A percentile compares a stretch with the other conserved stretches of the same genome.
Conservation (phyloP, 2,113 vertebrate species). For the Panthera uncia region DNA sequence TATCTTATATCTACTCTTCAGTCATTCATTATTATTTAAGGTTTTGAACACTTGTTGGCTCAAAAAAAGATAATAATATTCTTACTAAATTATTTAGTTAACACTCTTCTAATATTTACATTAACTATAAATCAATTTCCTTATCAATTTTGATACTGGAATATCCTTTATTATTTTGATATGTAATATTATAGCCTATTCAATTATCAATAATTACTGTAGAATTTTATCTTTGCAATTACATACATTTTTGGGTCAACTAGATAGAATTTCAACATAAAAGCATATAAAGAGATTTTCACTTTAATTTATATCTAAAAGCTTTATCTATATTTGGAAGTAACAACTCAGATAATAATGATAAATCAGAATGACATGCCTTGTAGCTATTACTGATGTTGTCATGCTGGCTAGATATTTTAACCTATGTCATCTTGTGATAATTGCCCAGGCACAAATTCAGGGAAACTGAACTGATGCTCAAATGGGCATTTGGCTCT, state of each 20-base stretch:
- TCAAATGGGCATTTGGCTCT: slow-evolving; percentile 33
- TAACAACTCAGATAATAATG: slow-evolving; percentile 15
- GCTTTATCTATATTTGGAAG: slow-evolving; percentile 22
- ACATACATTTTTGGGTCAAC: neutral
- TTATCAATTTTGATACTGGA: neutral
- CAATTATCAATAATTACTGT: slow-evolving; percentile 5
- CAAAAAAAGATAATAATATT: neutral
- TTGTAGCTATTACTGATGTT: slow-evolving; percentile 46
- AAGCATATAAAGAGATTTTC: slow-evolving; percentile 10
- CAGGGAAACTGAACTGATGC: neutral
- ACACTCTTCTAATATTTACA: neutral
- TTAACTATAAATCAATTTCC: neutral
- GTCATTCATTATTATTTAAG: neutral
- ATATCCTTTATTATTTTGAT: slow-evolving; percentile 15
- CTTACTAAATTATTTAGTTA: slow-evolving; percentile 23
- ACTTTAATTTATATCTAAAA: slow-evolving; percentile 34
- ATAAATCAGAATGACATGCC: slow-evolving; percentile 40
- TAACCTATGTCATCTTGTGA: slow-evolving; percentile 16
- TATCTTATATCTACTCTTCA: neutral
- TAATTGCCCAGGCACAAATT: neutral
- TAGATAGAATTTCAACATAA: slow-evolving; percentile 22
- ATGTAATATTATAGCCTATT: neutral
- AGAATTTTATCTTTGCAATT: neutral
- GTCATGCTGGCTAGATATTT: slow-evolving; percentile 13
- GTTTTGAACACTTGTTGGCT: neutral